phyloP scores from a whole-genome alignment of 1,140 invertebrate genomes.

The Anadara kagoshimensis region DNA sequence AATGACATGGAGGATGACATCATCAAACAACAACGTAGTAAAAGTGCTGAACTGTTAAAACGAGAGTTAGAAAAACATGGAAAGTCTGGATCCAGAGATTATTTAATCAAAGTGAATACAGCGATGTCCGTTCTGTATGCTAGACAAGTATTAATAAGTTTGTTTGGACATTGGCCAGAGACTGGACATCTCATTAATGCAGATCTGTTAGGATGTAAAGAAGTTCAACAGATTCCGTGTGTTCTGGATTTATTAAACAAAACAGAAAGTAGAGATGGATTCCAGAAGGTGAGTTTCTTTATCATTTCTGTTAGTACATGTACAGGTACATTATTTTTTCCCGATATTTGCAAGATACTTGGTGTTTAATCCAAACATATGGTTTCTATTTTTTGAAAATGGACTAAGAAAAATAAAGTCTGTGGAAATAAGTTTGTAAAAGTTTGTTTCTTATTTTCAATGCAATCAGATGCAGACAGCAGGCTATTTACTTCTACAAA shows the following conservation, averaged over 20 bases:
- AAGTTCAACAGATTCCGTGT: slow-evolving; percentile 67
- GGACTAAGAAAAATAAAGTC: no score
- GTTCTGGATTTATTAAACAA: slow-evolving; percentile 70
- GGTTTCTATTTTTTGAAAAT: no score
- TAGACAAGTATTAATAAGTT: slow-evolving; percentile 63
- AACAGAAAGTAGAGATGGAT: slow-evolving; percentile 60
- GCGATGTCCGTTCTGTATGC: slow-evolving; percentile 69
- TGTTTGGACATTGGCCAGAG: slow-evolving; percentile 68
- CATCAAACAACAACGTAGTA: slow-evolving; percentile 59
- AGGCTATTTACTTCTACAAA: no score
- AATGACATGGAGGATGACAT: slow-evolving; percentile 62
- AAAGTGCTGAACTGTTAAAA: slow-evolving; percentile 66
- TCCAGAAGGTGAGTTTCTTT: slow-evolving; percentile 56
- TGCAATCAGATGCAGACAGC: no score
- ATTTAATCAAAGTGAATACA: slow-evolving; percentile 64
- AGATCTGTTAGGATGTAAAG: slow-evolving; percentile 65
- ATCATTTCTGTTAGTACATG: no score
- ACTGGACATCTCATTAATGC: slow-evolving; percentile 64
- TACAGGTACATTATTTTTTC: no score
- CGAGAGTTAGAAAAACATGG: slow-evolving; percentile 68
- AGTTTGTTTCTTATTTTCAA: no score
- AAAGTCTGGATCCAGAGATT: slow-evolving; percentile 59
- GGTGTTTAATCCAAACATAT: no score
- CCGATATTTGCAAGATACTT: no score
- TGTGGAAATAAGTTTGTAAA: no score